Base-by-base conservation (phyloP, 2,797 vertebrate species). In the Limosa lapponica region DNA sequence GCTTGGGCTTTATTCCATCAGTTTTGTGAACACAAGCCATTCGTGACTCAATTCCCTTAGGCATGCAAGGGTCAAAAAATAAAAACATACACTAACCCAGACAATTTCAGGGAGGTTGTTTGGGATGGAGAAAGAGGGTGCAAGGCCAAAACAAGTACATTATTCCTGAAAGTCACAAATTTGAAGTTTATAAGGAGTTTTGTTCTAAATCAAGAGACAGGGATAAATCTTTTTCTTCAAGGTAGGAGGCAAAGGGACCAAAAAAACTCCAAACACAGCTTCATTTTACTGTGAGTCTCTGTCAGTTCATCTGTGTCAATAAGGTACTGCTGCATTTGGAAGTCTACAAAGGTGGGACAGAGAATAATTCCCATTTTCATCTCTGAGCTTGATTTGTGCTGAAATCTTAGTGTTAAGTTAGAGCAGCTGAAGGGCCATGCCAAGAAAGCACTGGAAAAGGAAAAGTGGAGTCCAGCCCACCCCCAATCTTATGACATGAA, bases 11-110 rank as follows among this genome's bases (percentile, higher is more conserved):
- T 91, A 93, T 87, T 95, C 82, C 75, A 94, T 48, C 48, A 67
- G 32, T 93, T 92, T 89, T 95, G 79, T 82, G 75, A 95, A 57
- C 51, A 90, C 36, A 77, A 96, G 87, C 16, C 79, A 80, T 93
- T 95, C 85, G 85, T 90, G 79, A 94, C 59, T 96, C 59, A 87
- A 82, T 70, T 87, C 51, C 58, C 82, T 87, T 66, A 94, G 74
- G 82, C 43, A 36, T 3, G 6, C 3, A 79, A 66, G 37, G 36
- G 82, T 82, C 90, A 77, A 85, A 85, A 67, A 82, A 87, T 87
- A 92, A 90, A 92, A 95, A 55, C 43, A 27, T 84, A 66, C 2
- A 19, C 30, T 74, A 93, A 90, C 11, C 41, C 49, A 79, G 73
- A 67, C 44, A 43, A 92, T 91, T 89, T 79, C 57, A 64, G 32